Conservation (phyloP, 37 sponge, comb jelly and placozoan genomes). For the Lycopodina hypogea region DNA sequence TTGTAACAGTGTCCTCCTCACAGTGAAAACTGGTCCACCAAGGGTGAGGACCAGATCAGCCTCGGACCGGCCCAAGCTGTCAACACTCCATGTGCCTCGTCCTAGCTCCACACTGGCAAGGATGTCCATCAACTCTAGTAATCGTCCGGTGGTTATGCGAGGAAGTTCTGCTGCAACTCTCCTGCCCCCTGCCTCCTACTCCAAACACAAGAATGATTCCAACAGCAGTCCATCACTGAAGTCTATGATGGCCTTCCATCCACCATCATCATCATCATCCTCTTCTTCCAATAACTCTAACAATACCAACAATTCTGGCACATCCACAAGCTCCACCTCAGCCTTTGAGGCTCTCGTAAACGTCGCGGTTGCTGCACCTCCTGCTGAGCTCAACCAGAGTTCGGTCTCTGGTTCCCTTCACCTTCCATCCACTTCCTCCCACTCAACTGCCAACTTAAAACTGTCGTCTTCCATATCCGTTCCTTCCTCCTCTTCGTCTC, state of each 20-base stretch:
- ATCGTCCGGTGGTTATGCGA: background rate
- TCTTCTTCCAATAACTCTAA: background rate
- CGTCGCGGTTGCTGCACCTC: conserved; percentile 65
- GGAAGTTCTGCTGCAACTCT: background rate
- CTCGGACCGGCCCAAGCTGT: conserved; percentile 35
- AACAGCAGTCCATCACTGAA: conserved; percentile 20
- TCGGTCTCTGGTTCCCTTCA: conserved; percentile 6
- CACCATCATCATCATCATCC: background rate
- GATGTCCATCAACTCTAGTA: conserved; percentile 24
- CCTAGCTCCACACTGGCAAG: conserved; percentile 22
- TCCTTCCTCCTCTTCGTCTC: background rate
- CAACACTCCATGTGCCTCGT: conserved; percentile 29
- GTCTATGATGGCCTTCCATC: conserved; percentile 35
- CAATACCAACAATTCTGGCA: background rate
- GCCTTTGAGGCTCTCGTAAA: conserved; percentile 74
- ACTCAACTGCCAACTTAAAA: background rate
- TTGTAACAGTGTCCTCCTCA: conserved; percentile 50
- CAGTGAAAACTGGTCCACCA: conserved; percentile 26
- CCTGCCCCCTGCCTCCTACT: conserved; percentile 17
- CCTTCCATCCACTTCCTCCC: conserved; percentile 1
- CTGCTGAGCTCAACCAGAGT: conserved; percentile 49
- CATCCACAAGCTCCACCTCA: background rate
- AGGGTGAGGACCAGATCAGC: conserved; percentile 54
- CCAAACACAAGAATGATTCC: background rate
- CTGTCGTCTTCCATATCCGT: background rate